Conservation (phyloP, 2,888 invertebrate species). For the Folsomia manolachei region DNA sequence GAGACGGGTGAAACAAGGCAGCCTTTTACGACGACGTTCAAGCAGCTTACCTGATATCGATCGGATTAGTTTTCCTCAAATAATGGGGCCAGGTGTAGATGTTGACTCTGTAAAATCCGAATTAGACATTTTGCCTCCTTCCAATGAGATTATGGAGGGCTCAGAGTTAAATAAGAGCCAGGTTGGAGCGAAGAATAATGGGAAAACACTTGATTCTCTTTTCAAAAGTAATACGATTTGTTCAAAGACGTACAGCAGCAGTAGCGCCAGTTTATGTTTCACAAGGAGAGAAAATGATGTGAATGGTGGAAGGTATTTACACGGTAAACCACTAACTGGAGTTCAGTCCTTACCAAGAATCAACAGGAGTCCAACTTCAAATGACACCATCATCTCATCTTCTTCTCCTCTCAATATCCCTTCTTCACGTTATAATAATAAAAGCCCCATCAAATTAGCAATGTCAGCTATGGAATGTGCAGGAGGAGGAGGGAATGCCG, state of each 20-base stretch:
- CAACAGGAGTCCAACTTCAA: conserved; percentile 20
- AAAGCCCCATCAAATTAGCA: conserved; percentile 11
- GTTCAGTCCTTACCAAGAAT: conserved; percentile 36
- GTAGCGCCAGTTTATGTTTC: conserved; percentile 18
- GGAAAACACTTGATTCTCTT: background rate
- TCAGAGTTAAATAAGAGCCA: background rate
- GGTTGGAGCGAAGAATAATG: background rate
- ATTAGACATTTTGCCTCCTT: background rate
- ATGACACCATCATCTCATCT: background rate
- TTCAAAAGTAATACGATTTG: conserved; percentile 9
- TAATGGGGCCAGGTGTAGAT: conserved; percentile 3
- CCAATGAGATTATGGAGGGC: background rate
- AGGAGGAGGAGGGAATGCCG: conserved; percentile 53
- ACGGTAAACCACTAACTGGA: conserved; percentile 26
- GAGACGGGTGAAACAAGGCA: conserved; percentile 18
- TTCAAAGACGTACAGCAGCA: conserved; percentile 17
- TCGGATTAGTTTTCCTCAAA: conserved; percentile 14
- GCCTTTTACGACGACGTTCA: conserved; percentile 45
- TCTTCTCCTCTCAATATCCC: background rate
- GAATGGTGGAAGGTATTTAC: conserved; percentile 16
- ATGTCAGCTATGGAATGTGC: conserved; percentile 28
- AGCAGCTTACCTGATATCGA: conserved; percentile 49
- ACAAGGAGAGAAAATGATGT: conserved; percentile 1
- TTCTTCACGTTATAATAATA: background rate
- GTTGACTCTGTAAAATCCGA: background rate